Evolutionary conservation across 2,113 vertebrate genomes (phyloP).

Genomic region (Ptyas mucosa): DNA sequence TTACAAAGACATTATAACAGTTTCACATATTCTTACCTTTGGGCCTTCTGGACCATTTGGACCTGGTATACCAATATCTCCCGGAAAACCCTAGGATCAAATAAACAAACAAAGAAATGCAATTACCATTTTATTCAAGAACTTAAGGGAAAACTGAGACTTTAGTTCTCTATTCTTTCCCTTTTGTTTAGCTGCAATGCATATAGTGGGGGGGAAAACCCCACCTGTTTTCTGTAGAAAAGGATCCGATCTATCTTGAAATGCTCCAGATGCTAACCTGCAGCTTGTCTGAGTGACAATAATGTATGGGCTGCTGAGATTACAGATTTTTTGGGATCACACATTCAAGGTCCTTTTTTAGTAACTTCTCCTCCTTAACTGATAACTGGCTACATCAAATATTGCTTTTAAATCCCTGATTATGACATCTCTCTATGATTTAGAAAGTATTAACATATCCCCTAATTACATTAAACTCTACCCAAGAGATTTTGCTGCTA

Average conservation of each 20-base stretch:
- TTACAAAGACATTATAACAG: background rate
- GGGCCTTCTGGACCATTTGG: conserved; percentile 89
- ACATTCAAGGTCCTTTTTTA: background rate
- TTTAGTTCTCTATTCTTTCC: background rate
- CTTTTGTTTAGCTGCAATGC: background rate
- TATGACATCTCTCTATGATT: background rate
- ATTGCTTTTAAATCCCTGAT: background rate
- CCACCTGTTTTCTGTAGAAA: background rate
- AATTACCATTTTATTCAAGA: background rate
- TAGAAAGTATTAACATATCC: background rate
- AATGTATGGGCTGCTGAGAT: background rate
- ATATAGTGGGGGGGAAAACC: background rate
- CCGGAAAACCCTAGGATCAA: conserved; percentile 88
- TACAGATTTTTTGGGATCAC: background rate
- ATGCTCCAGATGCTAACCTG: background rate
- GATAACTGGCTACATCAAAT: background rate
- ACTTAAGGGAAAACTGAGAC: background rate
- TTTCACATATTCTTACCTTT: conserved; percentile 79
- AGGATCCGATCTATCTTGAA: background rate
- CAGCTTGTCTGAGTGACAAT: background rate
- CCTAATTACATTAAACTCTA: background rate
- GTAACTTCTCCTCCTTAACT: background rate
- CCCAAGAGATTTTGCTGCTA: background rate
- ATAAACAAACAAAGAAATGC: background rate
- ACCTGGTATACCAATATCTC: conserved; percentile 93